phyloP scores from a whole-genome alignment of 2,888 invertebrate genomes.

The Lacanobia oleracea region DNA sequence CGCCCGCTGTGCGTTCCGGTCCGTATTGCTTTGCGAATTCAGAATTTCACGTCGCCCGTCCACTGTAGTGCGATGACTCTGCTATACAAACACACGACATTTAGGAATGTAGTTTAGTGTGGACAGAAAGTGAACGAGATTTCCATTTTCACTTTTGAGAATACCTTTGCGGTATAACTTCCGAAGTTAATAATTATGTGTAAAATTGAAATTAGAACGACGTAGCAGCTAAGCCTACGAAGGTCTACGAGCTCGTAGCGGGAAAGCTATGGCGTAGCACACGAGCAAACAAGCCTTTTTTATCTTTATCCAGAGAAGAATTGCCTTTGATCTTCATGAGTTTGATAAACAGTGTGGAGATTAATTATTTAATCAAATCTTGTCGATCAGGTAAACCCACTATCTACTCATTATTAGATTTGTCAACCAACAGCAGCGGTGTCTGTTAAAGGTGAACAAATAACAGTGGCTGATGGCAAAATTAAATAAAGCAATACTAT shows the following conservation, averaged over 20 bases:
- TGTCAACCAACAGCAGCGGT: conserved; percentile 12
- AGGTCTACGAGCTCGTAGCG: conserved; percentile 35
- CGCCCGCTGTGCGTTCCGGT: conserved; percentile 69
- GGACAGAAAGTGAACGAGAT: neutral
- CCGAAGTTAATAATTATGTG: neutral
- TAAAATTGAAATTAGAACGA: neutral
- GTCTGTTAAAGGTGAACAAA: conserved; percentile 60
- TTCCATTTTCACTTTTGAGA: neutral
- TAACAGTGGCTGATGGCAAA: conserved; percentile 70
- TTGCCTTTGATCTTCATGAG: neutral
- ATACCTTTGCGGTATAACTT: neutral
- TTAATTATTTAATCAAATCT: neutral
- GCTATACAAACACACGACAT: conserved; percentile 34
- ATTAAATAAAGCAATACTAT: conserved; percentile 86
- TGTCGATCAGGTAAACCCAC: neutral
- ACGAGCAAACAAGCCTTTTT: neutral
- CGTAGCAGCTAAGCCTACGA: conserved; percentile 4
- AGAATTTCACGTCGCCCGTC: conserved; percentile 63
- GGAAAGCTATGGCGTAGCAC: conserved; percentile 24
- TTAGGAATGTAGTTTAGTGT: conserved; percentile 13
- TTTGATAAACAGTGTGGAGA: neutral
- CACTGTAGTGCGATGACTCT: conserved; percentile 51
- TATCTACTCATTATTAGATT: neutral
- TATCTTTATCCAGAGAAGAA: neutral
- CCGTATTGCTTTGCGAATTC: conserved; percentile 72